Base-by-base conservation (phyloP, 2,113 vertebrate species). In the Charadrius vociferus region DNA sequence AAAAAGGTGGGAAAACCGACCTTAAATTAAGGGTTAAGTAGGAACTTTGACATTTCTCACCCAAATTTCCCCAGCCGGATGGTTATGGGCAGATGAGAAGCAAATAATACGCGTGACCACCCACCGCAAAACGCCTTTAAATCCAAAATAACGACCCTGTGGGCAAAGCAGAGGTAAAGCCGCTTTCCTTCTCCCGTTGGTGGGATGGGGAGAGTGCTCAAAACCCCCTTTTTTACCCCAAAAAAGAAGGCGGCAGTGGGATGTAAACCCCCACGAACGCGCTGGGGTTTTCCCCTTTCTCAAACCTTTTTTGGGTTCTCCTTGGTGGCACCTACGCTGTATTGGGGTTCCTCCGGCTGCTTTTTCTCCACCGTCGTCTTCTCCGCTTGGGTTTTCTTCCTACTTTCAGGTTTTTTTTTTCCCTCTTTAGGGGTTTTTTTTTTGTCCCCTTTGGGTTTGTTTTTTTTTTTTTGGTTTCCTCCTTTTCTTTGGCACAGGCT, bases 311-410 rank as follows among this genome's bases (percentile, higher is more conserved):
- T 3, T 4, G 27, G 29, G 27, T 65, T 75, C 39, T 75, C 50
- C 36, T 65, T 26, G 32, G 15, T 18, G 30, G 14, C 3, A 0
- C 66, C 8, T 7, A 13, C 14, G 7, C 5, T 1, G 26, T 15
- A 47, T 22, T 4, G 6, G 5, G 19, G 47, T 14, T 63, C 34
- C 32, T 95, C 66, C 3, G 3, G 58, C 30, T 56, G 75, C 8
- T 88, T 86, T 63, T 67, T 30, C 56, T 62, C 47, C 59, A n/a
- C 26, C n/a, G 1, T 22, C 36, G 1, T 22, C 36, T 56, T 53
- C 47, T 66, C 49, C 6, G 6, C 32, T 30, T 4, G 9, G 39
- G 10, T 4, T 19, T 61, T 21, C 34, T 68, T 36, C 26, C 16
- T 20, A n/a, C 6, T 59, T 20, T n/a, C n/a, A 21, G 32, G 12